Base-by-base conservation (phyloP, 2,113 vertebrate species). In the Daboia siamensis region DNA sequence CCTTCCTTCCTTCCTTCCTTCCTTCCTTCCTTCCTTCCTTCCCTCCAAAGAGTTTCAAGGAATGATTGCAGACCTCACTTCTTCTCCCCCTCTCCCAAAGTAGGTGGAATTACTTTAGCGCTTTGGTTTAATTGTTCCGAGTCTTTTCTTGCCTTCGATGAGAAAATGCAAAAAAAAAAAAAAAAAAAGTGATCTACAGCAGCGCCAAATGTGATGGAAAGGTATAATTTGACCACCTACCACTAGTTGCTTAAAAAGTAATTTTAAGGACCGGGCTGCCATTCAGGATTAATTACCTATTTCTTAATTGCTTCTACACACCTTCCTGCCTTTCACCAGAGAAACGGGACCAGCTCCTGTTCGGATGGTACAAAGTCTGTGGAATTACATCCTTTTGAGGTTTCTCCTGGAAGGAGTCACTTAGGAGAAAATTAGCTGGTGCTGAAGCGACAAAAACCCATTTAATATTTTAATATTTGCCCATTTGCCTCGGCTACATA, bases 211-310 rank as follows among this genome's bases (percentile, higher is more conserved):
- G 93, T 97, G 97, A 97, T 97, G 95, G 96, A 97, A 97, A 96
- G 97, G 97, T 97, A 95, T 97, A 97, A 97, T 97, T 97, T 97
- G 97, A 94, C 97, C 97, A 96, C 97, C 96, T 97, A 97, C 97
- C 95, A 95, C 93, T 5, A 90, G 93, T 93, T 96, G 93, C 96
- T 97, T 94, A 96, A 93, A 51, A 96, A 96, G 95, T 91, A 94
- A 90, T 96, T 96, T 93, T 94, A 95, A 91, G 95, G 95, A 92
- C 94, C 93, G 91, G 94, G 26, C 33, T 92, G 96, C 91, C 96
- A 95, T 84, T 97, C 95, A 96, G 93, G 90, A 96, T 96, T 96
- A 97, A 96, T 96, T 95, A 94, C 93, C 93, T 52, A 94, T 92
- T 93, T 6, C 24, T 85, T 94, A 21, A 44, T 52, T 56, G 46